Evolutionary conservation across 2,888 invertebrate species (phyloP).

Genomic region (Caenorhabditis japonica): DNA sequence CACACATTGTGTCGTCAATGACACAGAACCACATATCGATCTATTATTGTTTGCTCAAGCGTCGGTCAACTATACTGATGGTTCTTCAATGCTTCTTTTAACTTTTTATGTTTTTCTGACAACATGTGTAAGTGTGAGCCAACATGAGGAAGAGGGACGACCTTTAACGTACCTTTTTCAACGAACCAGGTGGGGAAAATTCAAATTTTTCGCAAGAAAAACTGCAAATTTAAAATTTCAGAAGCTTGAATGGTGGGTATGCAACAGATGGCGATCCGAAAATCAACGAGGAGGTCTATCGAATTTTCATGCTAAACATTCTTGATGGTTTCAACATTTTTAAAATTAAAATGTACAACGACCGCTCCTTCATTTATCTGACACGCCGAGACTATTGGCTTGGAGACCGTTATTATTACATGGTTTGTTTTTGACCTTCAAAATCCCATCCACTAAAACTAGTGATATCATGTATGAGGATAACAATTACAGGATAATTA

Average conservation of each 20-base stretch:
- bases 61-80: constrained; percentile 42
- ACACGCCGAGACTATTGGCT: constrained; percentile 75
- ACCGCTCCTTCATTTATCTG: constrained; percentile 71
- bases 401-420: constrained; percentile 73
- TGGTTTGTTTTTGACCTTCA: constrained; percentile 56
- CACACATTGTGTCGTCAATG: constrained; percentile 25
- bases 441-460: constrained; percentile 6
- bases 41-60: constrained; percentile 53
- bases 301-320: constrained; percentile 70
- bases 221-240: constrained; percentile 12
- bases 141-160: constrained; percentile 12
- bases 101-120: constrained; percentile 17
- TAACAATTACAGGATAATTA: constrained; percentile 70
- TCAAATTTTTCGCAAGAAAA: no score
- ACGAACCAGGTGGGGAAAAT: constrained; percentile 17
- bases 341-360: constrained; percentile 71
- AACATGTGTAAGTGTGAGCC: constrained; percentile 16
- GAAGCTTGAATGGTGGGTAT: constrained; percentile 62
- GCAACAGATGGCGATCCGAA: constrained; percentile 70
- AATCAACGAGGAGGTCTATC: constrained; percentile 69
- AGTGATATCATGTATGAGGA: constrained; percentile 1
- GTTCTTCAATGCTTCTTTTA: constrained; percentile 34
- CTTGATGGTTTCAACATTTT: constrained; percentile 70
- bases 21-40: constrained; percentile 43
- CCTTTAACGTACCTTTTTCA: constrained; percentile 15